Evolutionary conservation across 2,888 invertebrate species (phyloP), one percentile per base, ranked within the genome.

Genomic region (Octodonta nipae): DNA sequence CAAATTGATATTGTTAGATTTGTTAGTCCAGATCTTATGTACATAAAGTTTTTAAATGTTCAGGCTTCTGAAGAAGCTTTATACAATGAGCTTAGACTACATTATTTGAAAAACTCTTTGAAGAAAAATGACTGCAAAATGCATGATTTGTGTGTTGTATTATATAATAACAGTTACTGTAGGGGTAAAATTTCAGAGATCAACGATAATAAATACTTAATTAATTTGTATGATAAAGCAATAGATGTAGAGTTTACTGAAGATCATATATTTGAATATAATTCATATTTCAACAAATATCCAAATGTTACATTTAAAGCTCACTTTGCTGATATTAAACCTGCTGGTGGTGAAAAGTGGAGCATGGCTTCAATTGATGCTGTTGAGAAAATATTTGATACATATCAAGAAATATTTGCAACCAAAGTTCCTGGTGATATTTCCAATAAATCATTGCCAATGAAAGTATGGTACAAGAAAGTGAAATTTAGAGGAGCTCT

Each of bases 171-270:
- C 22, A 63, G 66, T 16, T 86, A 78, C 73, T 75, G 73, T 41
- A 70, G 88, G 3, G 76, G 65, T 1, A 57, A 68, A 16, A 63
- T 73, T 11, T 46, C 66, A 2, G 51, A 65, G 32, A 30, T 68
- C 1, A 51, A 58, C 4, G 54, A 58, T 1, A 55, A 61, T 0
- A 53, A 56, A 7, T 59, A 56, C 3, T 63, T 64, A 38, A 71
- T 86, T 1, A 74, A 72, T 38, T 66, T 82, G 25, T 67, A 73
- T 10, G 87, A 88, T 49, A 70, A 73, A 40, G 76, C 75, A 0
- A 60, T 62, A 27, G 60, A 65, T 2, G 69, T 72, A 41, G 61
- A 59, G 1, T 63, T 42, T 4, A 26, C 42, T 0, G 5, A 22
- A 5, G 36, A 42, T 3, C 38, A 42, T 10, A 40, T 51, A 5